A percentile compares a stretch with the other conserved stretches of the same genome.
Conservation (phyloP, 2,888 invertebrate species). For the Agrotis segetum region DNA sequence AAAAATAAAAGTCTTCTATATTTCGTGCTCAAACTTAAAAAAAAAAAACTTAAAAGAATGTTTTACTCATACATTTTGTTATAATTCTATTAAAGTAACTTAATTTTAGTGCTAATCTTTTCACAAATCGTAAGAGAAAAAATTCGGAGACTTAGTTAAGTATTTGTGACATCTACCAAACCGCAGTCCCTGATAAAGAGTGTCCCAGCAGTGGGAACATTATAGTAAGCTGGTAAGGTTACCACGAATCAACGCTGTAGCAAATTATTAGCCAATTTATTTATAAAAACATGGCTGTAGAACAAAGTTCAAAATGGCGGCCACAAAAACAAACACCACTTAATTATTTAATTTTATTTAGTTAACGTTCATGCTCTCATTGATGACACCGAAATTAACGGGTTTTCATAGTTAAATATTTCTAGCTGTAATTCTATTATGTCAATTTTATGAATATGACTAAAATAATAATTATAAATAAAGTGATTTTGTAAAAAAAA, state of each 20-base stretch:
- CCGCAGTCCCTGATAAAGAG: too few relatives aligned
- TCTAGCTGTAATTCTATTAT: constrained; percentile 12
- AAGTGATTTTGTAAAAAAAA: too few relatives aligned
- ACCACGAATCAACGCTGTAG: constrained; percentile 35
- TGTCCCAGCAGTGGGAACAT: too few relatives aligned
- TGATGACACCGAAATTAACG: constrained; percentile 32
- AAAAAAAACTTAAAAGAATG: background rate
- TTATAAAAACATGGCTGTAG: constrained; percentile 46
- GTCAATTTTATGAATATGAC: constrained; percentile 9
- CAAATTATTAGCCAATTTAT: constrained; percentile 48
- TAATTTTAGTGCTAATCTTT: constrained; percentile 18
- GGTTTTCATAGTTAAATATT: constrained; percentile 39
- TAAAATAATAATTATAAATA: background rate
- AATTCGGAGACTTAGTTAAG: too few relatives aligned
- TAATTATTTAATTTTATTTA: constrained; percentile 17
- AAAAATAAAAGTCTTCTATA: too few relatives aligned
- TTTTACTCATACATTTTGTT: background rate
- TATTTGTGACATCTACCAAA: too few relatives aligned
- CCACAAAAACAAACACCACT: constrained; percentile 4
- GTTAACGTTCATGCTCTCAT: constrained; percentile 44
- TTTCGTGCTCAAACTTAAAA: constrained; percentile 30
- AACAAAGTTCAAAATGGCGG: constrained; percentile 55
- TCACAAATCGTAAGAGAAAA: background rate
- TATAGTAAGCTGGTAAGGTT: background rate
- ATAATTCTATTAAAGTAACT: background rate